These are phyloP conservation scores for Lasiurus borealis DNA, from an alignment of 2,113 vertebrate species.

Conservation along the genomic window DNA sequence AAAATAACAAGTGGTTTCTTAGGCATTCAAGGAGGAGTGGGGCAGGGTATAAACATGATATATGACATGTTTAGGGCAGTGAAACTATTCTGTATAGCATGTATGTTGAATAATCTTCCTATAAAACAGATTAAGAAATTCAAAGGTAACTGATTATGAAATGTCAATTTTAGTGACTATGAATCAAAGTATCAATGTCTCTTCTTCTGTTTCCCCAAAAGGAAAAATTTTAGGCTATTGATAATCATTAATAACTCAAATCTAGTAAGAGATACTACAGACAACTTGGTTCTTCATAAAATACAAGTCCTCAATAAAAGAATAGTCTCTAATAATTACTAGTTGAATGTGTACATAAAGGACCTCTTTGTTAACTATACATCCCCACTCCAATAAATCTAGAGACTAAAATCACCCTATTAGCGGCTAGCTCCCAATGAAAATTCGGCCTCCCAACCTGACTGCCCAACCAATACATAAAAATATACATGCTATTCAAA, in stretches of 20 bases:
- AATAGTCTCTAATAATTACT: too few relatives aligned
- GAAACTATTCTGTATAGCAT: not conserved
- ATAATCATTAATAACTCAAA: conserved; percentile 22
- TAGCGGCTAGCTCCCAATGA: not conserved
- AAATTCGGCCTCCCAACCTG: not conserved
- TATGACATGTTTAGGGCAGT: not conserved
- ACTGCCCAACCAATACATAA: not conserved
- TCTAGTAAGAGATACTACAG: not conserved
- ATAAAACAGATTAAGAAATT: not conserved
- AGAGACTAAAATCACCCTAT: not conserved
- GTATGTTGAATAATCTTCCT: not conserved
- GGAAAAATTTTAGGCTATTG: not conserved
- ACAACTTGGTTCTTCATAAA: not conserved
- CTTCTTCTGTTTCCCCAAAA: not conserved
- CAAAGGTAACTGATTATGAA: not conserved
- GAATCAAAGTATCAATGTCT: not conserved
- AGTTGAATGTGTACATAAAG: not conserved
- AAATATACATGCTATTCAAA: conserved; percentile 3
- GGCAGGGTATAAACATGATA: not conserved
- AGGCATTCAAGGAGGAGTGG: not conserved
- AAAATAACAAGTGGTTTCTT: not conserved
- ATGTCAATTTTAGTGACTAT: not conserved
- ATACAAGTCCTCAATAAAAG: not conserved
- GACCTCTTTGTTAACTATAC: not conserved
- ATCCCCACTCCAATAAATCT: not conserved